Percentiles rank a stretch among this genome's conserved stretches.
phyloP scores from a whole-genome alignment of 2,113 vertebrate genomes.

The Cariama cristata region DNA sequence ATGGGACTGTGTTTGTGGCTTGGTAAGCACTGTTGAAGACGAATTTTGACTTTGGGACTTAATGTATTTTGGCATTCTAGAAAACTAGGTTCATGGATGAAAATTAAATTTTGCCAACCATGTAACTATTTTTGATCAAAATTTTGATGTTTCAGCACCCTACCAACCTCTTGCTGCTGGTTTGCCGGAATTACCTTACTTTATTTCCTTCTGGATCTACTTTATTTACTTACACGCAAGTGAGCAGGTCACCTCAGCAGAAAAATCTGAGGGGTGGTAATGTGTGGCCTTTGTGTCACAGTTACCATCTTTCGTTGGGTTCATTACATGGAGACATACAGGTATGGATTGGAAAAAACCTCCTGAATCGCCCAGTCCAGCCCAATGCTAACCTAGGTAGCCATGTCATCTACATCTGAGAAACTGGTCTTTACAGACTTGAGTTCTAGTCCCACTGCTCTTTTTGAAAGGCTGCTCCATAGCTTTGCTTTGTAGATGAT shows the following conservation, averaged over 20 bases:
- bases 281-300: background rate
- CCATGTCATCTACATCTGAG: background rate
- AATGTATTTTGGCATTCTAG: background rate
- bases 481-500: background rate
- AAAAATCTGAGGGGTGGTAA: background rate
- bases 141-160: background rate
- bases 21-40: background rate
- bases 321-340: background rate
- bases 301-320: background rate
- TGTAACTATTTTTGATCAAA: background rate
- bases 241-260: background rate
- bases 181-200: background rate
- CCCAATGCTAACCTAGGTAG: background rate
- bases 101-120: background rate
- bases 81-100: background rate
- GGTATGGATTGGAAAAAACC: background rate
- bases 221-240: background rate
- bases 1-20: background rate
- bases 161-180: background rate
- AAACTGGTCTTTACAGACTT: background rate
- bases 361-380: background rate
- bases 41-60: background rate
- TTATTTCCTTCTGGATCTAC: background rate
- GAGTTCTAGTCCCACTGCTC: background rate
- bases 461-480: background rate